A percentile compares a stretch with the other conserved stretches of the same genome.
Evolutionary conservation across 2,113 vertebrate species (phyloP).

Genomic region (Vireo altiloquus): DNA sequence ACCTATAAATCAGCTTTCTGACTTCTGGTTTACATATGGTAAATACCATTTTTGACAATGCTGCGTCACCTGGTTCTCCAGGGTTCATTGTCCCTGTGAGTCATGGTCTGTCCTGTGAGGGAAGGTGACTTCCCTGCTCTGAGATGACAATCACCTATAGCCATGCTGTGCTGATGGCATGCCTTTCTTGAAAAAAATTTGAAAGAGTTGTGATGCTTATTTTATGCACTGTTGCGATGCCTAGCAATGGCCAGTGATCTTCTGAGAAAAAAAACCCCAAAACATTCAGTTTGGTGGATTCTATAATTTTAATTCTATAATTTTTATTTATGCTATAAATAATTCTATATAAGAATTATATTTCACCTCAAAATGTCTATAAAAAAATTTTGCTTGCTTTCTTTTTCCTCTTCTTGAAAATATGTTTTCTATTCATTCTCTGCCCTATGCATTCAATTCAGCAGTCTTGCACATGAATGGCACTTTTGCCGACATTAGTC

Average conservation of each 20-base stretch:
- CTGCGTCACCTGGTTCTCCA: not conserved
- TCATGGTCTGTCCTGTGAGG: not conserved
- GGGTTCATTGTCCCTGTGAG: not conserved
- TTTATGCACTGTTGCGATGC: not conserved
- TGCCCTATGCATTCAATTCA: not conserved
- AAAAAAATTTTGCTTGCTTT: not conserved
- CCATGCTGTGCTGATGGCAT: not conserved
- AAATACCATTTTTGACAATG: not conserved
- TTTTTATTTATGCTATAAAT: too few species aligned
- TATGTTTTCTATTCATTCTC: not conserved
- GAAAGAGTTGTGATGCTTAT: not conserved
- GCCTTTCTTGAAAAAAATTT: not conserved
- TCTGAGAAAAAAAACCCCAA: not conserved
- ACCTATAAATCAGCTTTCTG: not conserved
- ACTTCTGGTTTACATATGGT: not conserved
- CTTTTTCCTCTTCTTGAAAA: not conserved
- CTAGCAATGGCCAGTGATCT: rapidly evolving
- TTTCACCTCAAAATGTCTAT: not conserved
- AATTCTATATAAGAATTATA: not conserved
- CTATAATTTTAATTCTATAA: too few species aligned
- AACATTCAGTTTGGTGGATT: not conserved
- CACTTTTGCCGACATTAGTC: not conserved
- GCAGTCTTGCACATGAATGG: not conserved
- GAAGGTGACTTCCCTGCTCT: not conserved
- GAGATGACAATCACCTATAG: not conserved